Evolutionary conservation across 2,888 invertebrate genomes (phyloP), one percentile per base, ranked within the genome.

Genomic region (Operophtera brumata): DNA sequence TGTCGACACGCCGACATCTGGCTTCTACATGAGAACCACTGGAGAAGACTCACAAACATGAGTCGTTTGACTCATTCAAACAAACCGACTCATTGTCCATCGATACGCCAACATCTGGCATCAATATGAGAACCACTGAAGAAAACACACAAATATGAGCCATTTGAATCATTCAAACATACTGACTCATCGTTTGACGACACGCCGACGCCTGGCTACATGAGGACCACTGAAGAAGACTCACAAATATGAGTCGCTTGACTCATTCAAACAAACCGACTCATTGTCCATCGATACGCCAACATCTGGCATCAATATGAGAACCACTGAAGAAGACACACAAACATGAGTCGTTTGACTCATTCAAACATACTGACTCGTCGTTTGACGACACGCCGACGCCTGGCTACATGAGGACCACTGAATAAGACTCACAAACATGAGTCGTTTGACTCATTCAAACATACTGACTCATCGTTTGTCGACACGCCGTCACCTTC

Each of bases 401-500:
- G 0, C 90, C 90, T 0, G 78, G 86, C 9, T 30, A 2, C 9
- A 2, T 7, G 7, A 30, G 9, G 7, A 30, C 2, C 30, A 9
- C 7, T 2, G 9, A 9, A 9, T 6, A 30, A 30, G 9, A 9
- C 7, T 30, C 7, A 1, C 9, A 9, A 9, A 9, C 9, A 7
- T 2, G 8, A 2, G 9, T 26, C 8, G 8, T 26, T 26, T 26
- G 8, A 26, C 26, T 26, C 8, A 26, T 6, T 4, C 26, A 26
- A n/a, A 26, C 57, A 34, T 54, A 66, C 25, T 8, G 36, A 41
- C 6, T 40, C 47, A 13, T 28, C 54, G 61, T 12, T 88, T 0
- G 80, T 87, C 0, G 90, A 89, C 65, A 81, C 89, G 0, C 91
- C 90, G 61, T 86, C 0, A 89, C 90, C 30, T 6, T 5, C 9